phyloP scores from a whole-genome alignment of 2,888 invertebrate genomes.

The Colletes collaris region DNA sequence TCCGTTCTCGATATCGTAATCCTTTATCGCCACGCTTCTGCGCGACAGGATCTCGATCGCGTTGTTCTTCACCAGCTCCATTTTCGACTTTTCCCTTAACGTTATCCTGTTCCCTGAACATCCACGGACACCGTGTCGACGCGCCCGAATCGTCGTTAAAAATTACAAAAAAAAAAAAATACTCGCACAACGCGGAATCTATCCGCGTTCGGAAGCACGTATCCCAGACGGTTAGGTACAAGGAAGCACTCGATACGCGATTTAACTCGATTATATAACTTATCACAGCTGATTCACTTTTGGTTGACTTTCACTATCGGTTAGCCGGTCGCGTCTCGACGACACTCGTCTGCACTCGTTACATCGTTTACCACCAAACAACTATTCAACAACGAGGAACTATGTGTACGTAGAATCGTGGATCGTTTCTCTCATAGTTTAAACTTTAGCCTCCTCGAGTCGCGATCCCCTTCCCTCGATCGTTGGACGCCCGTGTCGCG shows the following conservation, averaged over 20 bases:
- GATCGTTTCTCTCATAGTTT: not conserved
- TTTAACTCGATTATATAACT: constrained; percentile 61
- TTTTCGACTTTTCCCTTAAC: constrained; percentile 41
- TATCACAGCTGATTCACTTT: constrained; percentile 79
- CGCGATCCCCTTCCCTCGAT: not conserved
- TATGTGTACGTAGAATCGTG: not conserved
- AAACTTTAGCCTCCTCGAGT: not conserved
- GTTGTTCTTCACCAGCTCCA: constrained; percentile 80
- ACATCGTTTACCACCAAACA: not conserved
- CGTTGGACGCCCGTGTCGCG: not conserved
- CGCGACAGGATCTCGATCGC: constrained; percentile 81
- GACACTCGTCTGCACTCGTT: not conserved
- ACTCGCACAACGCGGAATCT: too few relatives aligned
- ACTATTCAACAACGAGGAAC: constrained; percentile 1
- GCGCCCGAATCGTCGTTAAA: too few relatives aligned
- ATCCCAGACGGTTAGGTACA: not conserved
- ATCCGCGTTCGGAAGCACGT: too few relatives aligned
- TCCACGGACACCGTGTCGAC: too few relatives aligned
- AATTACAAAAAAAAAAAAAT: too few relatives aligned
- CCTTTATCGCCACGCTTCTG: constrained; percentile 78
- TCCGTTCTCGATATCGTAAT: constrained; percentile 74
- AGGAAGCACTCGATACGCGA: constrained; percentile 3
- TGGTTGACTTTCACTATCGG: constrained; percentile 73
- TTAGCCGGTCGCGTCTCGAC: constrained; percentile 1
- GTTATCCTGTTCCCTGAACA: not conserved